A percentile compares a stretch with the other conserved stretches of the same genome.
phyloP scores from a whole-genome alignment of 1,140 invertebrate species.

The Scylla paramamosain region DNA sequence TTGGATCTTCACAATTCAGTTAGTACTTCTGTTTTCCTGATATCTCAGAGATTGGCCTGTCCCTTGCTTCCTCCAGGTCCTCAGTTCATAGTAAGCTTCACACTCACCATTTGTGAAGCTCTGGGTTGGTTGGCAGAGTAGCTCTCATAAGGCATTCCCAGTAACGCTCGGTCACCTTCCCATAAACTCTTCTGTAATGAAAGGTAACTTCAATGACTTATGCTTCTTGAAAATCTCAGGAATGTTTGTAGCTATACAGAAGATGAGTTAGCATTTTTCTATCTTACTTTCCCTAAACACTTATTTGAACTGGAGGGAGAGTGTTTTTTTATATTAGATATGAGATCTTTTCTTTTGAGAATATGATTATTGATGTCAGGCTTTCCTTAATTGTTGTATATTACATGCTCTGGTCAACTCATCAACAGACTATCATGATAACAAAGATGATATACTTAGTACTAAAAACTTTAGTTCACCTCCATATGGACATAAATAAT shows the following conservation, averaged over 20 bases:
- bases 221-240: neutral
- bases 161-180: constrained; percentile 73
- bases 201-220: neutral
- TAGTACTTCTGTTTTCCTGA: too few relatives aligned
- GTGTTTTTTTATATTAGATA: neutral
- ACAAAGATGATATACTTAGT: too few relatives aligned
- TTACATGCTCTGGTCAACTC: too few relatives aligned
- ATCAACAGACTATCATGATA: too few relatives aligned
- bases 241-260: neutral
- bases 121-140: constrained; percentile 68
- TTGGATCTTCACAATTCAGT: too few relatives aligned
- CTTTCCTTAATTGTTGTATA: too few relatives aligned
- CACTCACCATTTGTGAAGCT: constrained; percentile 76
- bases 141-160: constrained; percentile 72
- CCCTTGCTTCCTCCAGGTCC: neutral
- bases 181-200: constrained; percentile 71
- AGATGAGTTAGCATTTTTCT: neutral
- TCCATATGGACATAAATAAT: too few relatives aligned
- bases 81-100: neutral
- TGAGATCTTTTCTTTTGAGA: neutral
- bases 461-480: too few relatives aligned
- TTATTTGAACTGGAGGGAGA: neutral
- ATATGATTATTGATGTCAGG: neutral
- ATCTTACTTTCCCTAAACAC: neutral
- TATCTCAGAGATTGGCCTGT: neutral